Evolutionary conservation across 1,140 invertebrate genomes (phyloP), one percentile per base, ranked within the genome.

Genomic region (Drosophila ercepeae): DNA sequence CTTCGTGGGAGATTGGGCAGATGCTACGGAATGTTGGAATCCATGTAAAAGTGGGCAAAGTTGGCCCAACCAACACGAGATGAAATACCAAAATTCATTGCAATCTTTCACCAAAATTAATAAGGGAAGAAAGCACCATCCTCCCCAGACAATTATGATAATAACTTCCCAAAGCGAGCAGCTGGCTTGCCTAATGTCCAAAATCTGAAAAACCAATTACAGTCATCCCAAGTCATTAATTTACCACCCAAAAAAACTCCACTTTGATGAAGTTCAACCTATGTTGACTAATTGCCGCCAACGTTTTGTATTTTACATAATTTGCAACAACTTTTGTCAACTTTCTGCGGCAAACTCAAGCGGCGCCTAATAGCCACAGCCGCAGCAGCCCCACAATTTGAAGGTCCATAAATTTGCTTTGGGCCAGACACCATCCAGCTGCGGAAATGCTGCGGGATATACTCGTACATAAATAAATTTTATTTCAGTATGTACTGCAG

Each of bases 251-350:
- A 60, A 65, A 55, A 54, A 69, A 49, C 14, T 18, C 29, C 4
- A 16, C 36, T 39, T 39, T 39, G 14, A 39, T 39, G 36, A 39
- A 49, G 59, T 75, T 83, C 55, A 14, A 34, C 18, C 19, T 42
- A 77, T 45, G 57, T 65, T 72, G 53, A 60, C 71, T 84, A 84
- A 84, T 84, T 79, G 74, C 59, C 59, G 11, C 13, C 29, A 73
- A 50, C 52, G 59, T 55, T 78, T 39, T 48, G 18, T 27, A 58
- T 36, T 86, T 83, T 84, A 71, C 78, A 65, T 55, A 55, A 86
- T 71, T 63, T 67, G 39, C 36, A 39, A n/a, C 29, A 68, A 46
- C 39, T 69, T 86, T 86, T 83, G 79, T 84, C 79, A 84, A 84
- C 79, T 79, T 75, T 78, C 54, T 36, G 50, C 18, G 54, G 45